phyloP scores from a whole-genome alignment of 2,113 vertebrate genomes.

The Chaetodon trifascialis region DNA sequence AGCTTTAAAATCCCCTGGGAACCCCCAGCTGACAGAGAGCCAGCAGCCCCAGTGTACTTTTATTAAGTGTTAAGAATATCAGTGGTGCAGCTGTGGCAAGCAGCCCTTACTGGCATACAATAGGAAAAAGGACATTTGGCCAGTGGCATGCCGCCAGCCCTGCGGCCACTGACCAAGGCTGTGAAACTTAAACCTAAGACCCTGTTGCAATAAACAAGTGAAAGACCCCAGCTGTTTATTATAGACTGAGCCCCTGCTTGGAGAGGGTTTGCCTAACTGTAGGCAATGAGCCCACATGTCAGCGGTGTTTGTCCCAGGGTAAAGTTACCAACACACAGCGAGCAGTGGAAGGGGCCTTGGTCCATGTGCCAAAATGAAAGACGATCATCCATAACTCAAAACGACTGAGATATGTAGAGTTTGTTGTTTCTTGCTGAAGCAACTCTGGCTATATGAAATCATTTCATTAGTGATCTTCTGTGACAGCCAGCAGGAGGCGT shows the following conservation, averaged over 20 bases:
- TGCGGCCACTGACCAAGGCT: conserved; percentile 12
- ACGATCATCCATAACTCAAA: not conserved
- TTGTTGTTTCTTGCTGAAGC: not conserved
- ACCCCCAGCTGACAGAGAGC: conserved; percentile 1
- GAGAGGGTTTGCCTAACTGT: conserved; percentile 3
- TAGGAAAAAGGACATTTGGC: conserved; percentile 9
- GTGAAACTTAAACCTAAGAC: conserved; percentile 42
- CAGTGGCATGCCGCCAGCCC: conserved; percentile 11
- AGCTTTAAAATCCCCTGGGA: conserved; percentile 34
- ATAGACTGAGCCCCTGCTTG: conserved; percentile 23
- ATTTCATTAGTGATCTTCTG: not conserved
- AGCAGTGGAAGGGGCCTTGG: not conserved
- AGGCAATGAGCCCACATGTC: conserved; percentile 20
- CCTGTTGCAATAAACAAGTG: conserved; percentile 52
- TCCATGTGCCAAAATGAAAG: conserved; percentile 26
- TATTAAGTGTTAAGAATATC: conserved; percentile 66
- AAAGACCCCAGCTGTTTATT: conserved; percentile 60
- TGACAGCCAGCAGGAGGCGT: not conserved
- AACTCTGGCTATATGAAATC: not conserved
- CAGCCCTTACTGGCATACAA: conserved; percentile 57
- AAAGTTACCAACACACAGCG: conserved; percentile 34
- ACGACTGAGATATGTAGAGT: not conserved
- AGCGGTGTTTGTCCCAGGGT: conserved; percentile 33
- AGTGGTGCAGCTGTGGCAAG: conserved; percentile 23
- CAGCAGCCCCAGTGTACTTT: conserved; percentile 4